phyloP scores from a whole-genome alignment of 2,113 vertebrate species.

The Laterallus jamaicensis region DNA sequence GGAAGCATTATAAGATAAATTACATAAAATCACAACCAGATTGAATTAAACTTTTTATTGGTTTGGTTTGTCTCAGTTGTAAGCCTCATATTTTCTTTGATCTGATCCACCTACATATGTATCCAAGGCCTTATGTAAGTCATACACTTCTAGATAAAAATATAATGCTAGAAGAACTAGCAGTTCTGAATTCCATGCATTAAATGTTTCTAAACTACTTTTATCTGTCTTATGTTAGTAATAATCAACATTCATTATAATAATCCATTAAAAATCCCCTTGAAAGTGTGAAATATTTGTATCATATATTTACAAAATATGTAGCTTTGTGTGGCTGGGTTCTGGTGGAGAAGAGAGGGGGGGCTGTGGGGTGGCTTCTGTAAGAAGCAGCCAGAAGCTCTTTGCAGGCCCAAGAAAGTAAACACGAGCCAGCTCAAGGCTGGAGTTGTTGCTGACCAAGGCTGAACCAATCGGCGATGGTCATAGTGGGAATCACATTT shows the following conservation, averaged over 20 bases:
- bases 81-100: not conserved
- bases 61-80: not conserved
- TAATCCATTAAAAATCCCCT: not conserved
- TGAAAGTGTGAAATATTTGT: conserved; percentile 45
- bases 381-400: too few relatives aligned
- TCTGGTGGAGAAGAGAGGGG: too few relatives aligned
- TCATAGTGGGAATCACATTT: too few relatives aligned
- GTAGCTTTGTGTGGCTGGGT: too few relatives aligned
- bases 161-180: not conserved
- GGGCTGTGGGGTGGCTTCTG: too few relatives aligned
- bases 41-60: not conserved
- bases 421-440: too few relatives aligned
- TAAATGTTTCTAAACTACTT: not conserved
- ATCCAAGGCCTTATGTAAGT: not conserved
- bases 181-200: not conserved
- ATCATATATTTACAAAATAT: not conserved
- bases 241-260: conserved; percentile 2
- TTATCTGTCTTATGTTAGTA: not conserved
- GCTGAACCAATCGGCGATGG: too few relatives aligned
- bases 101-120: not conserved
- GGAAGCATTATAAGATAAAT: not conserved
- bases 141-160: not conserved
- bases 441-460: too few relatives aligned
- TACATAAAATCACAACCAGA: not conserved
- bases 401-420: too few relatives aligned